Conservation (phyloP, 2,888 invertebrate genomes). For the Abscondita cerata region DNA sequence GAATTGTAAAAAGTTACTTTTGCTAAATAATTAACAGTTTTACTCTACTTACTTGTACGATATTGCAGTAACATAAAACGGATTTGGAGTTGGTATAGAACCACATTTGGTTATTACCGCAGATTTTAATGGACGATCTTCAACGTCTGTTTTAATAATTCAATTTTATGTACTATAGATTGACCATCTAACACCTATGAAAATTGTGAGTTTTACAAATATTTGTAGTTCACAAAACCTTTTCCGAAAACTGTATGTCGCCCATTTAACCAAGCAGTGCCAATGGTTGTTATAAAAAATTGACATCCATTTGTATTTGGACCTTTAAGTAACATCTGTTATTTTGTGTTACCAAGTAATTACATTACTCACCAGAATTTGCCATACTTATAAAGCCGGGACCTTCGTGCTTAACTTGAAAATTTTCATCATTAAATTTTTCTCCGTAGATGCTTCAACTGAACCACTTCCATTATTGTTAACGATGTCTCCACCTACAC, state of each 20-base stretch:
- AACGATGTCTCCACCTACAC: constrained; percentile 85
- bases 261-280: constrained; percentile 89
- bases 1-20: no score
- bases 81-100: constrained; percentile 65
- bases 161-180: constrained; percentile 82
- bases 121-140: constrained; percentile 74
- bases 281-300: constrained; percentile 90
- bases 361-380: constrained; percentile 69
- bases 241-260: constrained; percentile 90
- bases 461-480: constrained; percentile 84
- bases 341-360: no score
- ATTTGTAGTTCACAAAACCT: no score
- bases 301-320: constrained; percentile 94
- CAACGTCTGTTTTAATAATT: constrained; percentile 76
- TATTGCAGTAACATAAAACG: constrained; percentile 72
- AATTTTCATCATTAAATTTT: constrained; percentile 87
- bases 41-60: constrained; percentile 73
- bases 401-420: constrained; percentile 78
- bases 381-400: constrained; percentile 94
- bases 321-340: no score
- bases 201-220: not conserved
- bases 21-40: no score
- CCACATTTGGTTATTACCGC: constrained; percentile 77
- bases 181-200: constrained; percentile 81
- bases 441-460: constrained; percentile 86